These are phyloP conservation scores for Gallinago undulata DNA, from an alignment of 2,113 vertebrate species.

Conservation along the genomic window DNA sequence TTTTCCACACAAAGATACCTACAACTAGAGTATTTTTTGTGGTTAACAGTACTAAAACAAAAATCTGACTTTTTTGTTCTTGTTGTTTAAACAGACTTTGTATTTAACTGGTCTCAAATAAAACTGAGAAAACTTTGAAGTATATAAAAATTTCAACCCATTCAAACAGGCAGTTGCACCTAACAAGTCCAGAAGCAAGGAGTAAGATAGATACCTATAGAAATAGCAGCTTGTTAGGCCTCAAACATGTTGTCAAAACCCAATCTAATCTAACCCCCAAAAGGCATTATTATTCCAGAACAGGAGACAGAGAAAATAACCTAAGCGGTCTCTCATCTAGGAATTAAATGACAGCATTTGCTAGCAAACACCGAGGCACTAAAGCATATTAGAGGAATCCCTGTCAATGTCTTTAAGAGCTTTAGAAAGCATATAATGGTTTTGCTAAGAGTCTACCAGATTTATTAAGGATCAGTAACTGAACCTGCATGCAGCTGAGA, in stretches of 20 bases:
- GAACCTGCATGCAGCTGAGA: background rate
- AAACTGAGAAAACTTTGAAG: background rate
- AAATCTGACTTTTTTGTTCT: background rate
- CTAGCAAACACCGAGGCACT: background rate
- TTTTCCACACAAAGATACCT: background rate
- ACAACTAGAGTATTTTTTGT: background rate
- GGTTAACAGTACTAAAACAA: background rate
- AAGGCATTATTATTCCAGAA: background rate
- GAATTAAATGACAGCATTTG: background rate
- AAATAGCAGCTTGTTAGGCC: background rate
- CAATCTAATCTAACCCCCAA: background rate
- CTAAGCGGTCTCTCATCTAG: background rate
- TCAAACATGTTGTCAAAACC: background rate
- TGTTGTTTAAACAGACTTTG: background rate
- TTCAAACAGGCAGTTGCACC: background rate
- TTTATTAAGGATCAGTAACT: slow-evolving; percentile 37
- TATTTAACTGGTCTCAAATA: background rate
- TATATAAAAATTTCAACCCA: background rate
- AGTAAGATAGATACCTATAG: background rate
- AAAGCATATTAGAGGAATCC: slow-evolving; percentile 3
- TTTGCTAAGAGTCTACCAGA: background rate
- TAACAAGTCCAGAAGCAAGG: background rate
- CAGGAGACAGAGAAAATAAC: background rate
- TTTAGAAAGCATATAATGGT: background rate
- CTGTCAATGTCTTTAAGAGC: background rate